Percentiles rank a stretch among this genome's conserved stretches.
phyloP scores from a whole-genome alignment of 2,113 vertebrate genomes.

The Corvus moneduloides region DNA sequence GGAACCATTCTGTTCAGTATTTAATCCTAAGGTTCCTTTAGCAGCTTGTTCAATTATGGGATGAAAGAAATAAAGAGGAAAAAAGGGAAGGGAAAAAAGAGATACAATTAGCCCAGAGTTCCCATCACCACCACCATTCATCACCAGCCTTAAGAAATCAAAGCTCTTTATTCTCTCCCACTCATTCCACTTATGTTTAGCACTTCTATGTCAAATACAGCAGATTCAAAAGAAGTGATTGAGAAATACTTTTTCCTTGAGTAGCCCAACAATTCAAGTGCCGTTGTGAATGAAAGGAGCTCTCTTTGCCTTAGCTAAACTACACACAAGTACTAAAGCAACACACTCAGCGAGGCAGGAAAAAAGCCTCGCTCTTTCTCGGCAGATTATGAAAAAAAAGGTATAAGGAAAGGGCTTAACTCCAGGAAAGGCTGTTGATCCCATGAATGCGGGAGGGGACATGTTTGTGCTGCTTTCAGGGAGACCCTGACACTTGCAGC shows the following conservation, averaged over 20 bases:
- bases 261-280: neutral
- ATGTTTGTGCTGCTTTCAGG: neutral
- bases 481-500: neutral
- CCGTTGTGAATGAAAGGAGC: neutral
- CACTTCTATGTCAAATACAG: neutral
- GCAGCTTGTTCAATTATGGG: neutral
- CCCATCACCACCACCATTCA: neutral
- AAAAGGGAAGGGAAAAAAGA: too few species aligned
- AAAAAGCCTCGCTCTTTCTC: neutral
- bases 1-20: neutral
- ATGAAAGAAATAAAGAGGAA: neutral
- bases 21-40: constrained; percentile 5
- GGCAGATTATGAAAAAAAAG: neutral
- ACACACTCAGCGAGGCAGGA: neutral
- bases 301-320: neutral
- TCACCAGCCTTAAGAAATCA: neutral
- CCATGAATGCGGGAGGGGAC: neutral
- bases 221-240: neutral
- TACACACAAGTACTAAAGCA: neutral
- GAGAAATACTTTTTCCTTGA: neutral
- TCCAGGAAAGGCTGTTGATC: neutral
- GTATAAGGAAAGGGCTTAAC: neutral
- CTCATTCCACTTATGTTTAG: neutral
- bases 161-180: neutral
- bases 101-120: neutral